Conservation (phyloP, 2,797 vertebrate genomes). For the Todus mexicanus region DNA sequence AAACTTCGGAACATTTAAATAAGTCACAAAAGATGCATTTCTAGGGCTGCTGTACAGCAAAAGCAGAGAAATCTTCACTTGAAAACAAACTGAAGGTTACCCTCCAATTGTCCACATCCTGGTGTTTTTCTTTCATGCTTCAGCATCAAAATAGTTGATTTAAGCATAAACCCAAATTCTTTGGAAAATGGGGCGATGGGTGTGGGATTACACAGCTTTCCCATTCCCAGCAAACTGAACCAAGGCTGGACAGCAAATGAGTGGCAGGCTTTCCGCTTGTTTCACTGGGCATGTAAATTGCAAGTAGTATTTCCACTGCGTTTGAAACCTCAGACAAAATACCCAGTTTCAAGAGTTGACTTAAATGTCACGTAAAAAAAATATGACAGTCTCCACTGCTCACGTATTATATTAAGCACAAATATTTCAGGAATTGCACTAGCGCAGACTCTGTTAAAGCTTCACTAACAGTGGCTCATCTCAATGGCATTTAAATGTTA, state of each 20-base stretch:
- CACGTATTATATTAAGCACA: not conserved
- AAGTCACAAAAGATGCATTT: accelerated
- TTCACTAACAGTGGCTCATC: not conserved
- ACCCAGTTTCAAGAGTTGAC: not conserved
- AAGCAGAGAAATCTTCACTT: not conserved
- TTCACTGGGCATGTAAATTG: not conserved
- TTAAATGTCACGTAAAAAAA: not conserved
- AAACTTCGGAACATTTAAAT: not conserved
- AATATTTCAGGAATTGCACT: not conserved
- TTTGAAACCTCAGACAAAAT: not conserved
- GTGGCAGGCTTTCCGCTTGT: not conserved
- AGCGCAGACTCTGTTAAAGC: not conserved
- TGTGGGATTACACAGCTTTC: not conserved
- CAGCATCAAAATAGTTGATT: not conserved
- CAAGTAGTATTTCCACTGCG: not conserved
- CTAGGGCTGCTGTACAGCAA: not conserved
- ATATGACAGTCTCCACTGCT: not conserved
- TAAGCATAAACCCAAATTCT: not conserved
- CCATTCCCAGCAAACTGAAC: not conserved
- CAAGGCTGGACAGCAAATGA: not conserved
- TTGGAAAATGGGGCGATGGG: not conserved
- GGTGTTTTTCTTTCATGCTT: not conserved
- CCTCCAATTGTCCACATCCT: not conserved
- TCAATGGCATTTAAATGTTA: accelerated
- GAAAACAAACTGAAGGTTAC: not conserved